Percentiles rank a stretch among this genome's conserved stretches.
Conservation (phyloP, 2,797 vertebrate species). For the Xenops minutus region DNA sequence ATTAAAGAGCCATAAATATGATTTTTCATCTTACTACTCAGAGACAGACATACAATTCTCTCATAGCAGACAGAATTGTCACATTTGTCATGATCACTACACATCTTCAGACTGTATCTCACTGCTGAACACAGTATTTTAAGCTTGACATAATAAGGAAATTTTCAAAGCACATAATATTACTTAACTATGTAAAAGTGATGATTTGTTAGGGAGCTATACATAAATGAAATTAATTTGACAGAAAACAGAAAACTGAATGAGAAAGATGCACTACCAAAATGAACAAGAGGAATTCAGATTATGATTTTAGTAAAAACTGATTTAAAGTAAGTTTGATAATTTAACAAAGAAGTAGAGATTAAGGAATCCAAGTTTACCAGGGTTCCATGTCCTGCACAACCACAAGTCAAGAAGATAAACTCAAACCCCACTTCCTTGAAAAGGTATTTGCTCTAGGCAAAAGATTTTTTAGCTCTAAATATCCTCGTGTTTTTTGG, state of each 20-base stretch:
- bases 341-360: neutral
- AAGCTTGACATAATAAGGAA: neutral
- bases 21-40: neutral
- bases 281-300: constrained; percentile 20
- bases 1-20: neutral
- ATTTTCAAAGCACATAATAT: constrained; percentile 34
- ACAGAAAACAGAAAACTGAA: constrained; percentile 44
- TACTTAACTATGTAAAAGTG: neutral
- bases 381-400: neutral
- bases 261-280: constrained; percentile 14
- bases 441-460: neutral
- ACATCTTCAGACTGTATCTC: neutral
- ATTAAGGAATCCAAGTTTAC: constrained; percentile 4
- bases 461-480: neutral
- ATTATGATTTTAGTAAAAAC: constrained; percentile 53
- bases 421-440: neutral
- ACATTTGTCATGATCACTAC: neutral
- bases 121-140: neutral
- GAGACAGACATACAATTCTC: neutral
- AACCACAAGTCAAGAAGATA: neutral
- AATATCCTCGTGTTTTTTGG: neutral
- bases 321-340: neutral
- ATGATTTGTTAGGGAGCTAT: constrained; percentile 40
- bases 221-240: constrained; percentile 45
- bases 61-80: neutral